Evolutionary conservation across 2,113 vertebrate species (phyloP).

Genomic region (Urocolius indicus): DNA sequence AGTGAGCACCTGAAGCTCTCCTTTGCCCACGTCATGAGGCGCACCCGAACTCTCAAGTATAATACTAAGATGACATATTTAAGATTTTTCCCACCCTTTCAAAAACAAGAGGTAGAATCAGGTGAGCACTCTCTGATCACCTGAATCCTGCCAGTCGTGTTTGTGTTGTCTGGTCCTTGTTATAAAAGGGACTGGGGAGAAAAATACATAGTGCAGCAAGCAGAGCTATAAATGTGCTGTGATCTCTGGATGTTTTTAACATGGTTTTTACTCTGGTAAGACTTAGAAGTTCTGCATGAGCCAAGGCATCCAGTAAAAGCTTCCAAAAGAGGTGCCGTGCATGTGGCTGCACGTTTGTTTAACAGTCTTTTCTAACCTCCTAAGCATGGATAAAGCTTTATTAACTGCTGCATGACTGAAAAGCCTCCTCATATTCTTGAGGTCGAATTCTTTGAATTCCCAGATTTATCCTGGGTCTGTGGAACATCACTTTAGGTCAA

Average conservation of each 20-base stretch:
- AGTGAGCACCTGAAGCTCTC: slow-evolving; percentile 93
- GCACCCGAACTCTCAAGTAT: slow-evolving; percentile 85
- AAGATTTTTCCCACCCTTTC: slow-evolving; percentile 91
- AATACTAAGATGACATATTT: slow-evolving; percentile 91
- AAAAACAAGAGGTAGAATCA: slow-evolving; percentile 80
- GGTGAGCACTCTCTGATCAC: slow-evolving; percentile 22
- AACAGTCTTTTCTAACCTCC: neutral
- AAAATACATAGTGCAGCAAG: neutral
- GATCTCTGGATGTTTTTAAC: neutral
- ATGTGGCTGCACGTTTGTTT: neutral
- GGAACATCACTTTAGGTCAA: neutral
- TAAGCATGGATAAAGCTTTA: neutral
- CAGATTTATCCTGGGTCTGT: neutral
- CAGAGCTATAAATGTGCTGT: neutral
- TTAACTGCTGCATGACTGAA: neutral
- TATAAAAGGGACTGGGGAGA: neutral
- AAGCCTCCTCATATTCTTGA: neutral
- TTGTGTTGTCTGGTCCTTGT: neutral
- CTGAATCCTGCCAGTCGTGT: neutral
- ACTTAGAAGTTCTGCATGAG: neutral
- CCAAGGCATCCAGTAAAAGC: neutral
- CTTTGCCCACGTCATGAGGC: slow-evolving; percentile 93
- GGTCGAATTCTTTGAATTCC: neutral
- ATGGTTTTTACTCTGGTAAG: neutral
- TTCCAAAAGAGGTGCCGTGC: neutral